Base-by-base conservation (phyloP, 2,113 vertebrate species). In the Poeciliopsis prolifica region DNA sequence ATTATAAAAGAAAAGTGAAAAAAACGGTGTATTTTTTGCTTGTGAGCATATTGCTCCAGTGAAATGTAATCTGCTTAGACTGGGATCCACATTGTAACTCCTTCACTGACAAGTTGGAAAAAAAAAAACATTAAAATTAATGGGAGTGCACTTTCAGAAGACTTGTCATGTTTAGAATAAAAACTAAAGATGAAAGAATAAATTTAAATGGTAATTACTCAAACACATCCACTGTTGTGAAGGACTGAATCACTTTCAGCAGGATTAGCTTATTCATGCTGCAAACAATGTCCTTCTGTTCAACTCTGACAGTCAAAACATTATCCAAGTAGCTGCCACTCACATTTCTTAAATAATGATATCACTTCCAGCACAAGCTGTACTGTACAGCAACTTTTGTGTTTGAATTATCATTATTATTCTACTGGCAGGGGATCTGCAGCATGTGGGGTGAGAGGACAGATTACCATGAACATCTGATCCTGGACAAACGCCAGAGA, bases 321-420 rank as follows among this genome's bases (percentile, higher is more conserved):
- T 74, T 31, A 69, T 37, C 12, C 10, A 65, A 58, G 17, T 65
- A 13, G 69, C 79, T 44, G 14, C 26, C 14, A 58, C 11, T 12
- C 35, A 35, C 19, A 7, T 29, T 62, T 67, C 8, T 69, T 0
- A 26, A 67, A 75, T 68, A 1, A 5, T 51, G 33, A 11, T 60
- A 54, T 73, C 28, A 30, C 66, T 28, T 74, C 66, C 68, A 78
- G 75, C 13, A 67, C 37, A 74, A 69, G 40, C 65, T 74, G 66
- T 75, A 7, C 68, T 48, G 7, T 54, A 67, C n/a, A 44, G 73
- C 62, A 64, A 74, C 86, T 81, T 81, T 35, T 35, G 68, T 65
- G 70, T 30, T n/a, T 85, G 80, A 90, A 88, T 86, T 70, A 89
- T 92, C 85, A 70, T 80, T 63, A 63, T 63, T 64, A 61, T 44